phyloP scores from a whole-genome alignment of 2,113 vertebrate genomes.

The Eleginops maclovinus region DNA sequence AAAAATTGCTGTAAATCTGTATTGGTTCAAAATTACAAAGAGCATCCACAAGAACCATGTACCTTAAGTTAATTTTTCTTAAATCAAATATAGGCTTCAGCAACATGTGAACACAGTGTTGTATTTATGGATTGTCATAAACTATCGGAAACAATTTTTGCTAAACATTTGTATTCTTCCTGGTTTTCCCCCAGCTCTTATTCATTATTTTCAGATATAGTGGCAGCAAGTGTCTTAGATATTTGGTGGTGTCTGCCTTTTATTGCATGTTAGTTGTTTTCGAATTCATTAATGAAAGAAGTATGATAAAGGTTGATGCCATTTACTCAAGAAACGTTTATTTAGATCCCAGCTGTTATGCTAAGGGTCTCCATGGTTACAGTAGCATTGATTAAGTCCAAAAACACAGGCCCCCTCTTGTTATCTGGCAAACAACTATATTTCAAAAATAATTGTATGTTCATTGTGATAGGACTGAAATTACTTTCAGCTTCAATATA shows the following conservation, averaged over 20 bases:
- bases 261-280: too few species aligned
- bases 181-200: not conserved
- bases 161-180: not conserved
- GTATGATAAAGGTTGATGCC: not conserved
- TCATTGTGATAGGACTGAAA: not conserved
- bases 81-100: not conserved
- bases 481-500: not conserved
- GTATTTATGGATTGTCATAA: not conserved
- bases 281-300: not conserved
- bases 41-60: not conserved
- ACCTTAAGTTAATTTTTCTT: too few species aligned
- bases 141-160: not conserved
- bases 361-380: constrained; percentile 1
- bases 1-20: not conserved
- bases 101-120: not conserved
- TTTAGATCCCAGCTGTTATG: not conserved
- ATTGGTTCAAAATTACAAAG: not conserved
- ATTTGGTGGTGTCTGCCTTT: not conserved
- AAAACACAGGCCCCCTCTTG: constrained; percentile 5
- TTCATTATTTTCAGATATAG: not conserved
- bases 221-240: not conserved
- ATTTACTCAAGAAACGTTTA: not conserved
- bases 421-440: not conserved
- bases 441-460: too few species aligned
- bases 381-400: not conserved